Conservation (phyloP, 92 coral and sea anemone species). For the Porites lobata region DNA sequence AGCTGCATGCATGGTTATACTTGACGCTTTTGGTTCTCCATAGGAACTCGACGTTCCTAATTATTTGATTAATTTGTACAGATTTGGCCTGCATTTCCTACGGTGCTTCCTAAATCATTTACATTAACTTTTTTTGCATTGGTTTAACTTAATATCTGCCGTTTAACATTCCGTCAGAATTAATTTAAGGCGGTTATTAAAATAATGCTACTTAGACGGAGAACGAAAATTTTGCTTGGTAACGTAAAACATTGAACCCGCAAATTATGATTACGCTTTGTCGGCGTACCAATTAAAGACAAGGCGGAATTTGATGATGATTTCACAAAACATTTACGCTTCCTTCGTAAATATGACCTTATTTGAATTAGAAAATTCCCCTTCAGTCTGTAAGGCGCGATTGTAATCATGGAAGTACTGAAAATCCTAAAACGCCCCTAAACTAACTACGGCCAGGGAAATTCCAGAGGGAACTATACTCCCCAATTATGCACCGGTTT, state of each 20-base stretch:
- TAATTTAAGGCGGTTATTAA: conserved; percentile 35
- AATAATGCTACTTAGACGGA: conserved; percentile 23
- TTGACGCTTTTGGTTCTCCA: conserved; percentile 15
- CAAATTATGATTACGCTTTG: conserved; percentile 28
- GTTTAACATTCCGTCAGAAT: conserved; percentile 31
- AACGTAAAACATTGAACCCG: conserved; percentile 22
- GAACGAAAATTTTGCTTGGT: conserved; percentile 30
- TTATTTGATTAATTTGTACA: conserved; percentile 43
- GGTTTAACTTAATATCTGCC: conserved; percentile 32
- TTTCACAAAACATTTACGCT: conserved; percentile 20
- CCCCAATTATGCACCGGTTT: conserved; percentile 6
- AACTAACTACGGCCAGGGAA: background rate
- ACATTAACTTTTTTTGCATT: conserved; percentile 16
- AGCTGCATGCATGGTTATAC: background rate
- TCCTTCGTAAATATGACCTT: conserved; percentile 12
- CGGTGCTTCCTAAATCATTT: conserved; percentile 49
- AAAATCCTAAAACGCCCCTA: background rate
- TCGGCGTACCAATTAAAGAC: conserved; percentile 21
- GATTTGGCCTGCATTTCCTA: conserved; percentile 42
- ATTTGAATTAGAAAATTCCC: background rate
- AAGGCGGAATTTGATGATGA: conserved; percentile 2
- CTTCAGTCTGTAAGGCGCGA: background rate
- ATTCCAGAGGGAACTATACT: background rate
- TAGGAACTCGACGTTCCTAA: conserved; percentile 43
- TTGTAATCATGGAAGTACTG: background rate